These are phyloP conservation scores for Ridgeia piscesae DNA, from an alignment of 1,140 invertebrate species.

Conservation along the genomic window DNA sequence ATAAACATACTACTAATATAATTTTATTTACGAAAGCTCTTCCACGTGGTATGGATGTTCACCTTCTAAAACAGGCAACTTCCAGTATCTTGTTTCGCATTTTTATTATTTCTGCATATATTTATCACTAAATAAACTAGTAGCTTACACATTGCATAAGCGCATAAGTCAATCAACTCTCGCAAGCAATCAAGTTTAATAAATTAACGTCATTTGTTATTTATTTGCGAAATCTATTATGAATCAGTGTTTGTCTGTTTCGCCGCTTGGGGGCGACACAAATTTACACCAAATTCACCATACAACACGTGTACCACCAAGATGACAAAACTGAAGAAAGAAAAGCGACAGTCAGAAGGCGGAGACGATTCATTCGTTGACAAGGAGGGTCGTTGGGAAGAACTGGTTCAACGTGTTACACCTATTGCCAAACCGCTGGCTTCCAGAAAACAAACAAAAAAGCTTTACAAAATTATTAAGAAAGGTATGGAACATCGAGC, in stretches of 20 bases:
- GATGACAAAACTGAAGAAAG: slow-evolving; percentile 39
- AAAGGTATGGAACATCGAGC: slow-evolving; percentile 68
- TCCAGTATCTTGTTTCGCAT: background rate
- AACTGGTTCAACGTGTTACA: slow-evolving; percentile 64
- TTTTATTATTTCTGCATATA: background rate
- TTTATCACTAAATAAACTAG: background rate
- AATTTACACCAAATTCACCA: background rate
- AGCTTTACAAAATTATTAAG: slow-evolving; percentile 88
- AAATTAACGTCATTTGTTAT: background rate
- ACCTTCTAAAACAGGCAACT: background rate
- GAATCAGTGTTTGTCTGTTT: background rate
- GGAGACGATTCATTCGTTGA: slow-evolving; percentile 31
- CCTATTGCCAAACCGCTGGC: slow-evolving; percentile 88
- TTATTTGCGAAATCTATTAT: background rate
- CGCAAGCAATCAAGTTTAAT: background rate
- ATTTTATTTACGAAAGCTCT: background rate
- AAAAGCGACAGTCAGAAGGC: slow-evolving; percentile 44
- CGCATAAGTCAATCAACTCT: background rate
- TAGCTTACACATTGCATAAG: background rate
- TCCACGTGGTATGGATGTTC: background rate
- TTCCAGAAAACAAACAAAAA: slow-evolving; percentile 87
- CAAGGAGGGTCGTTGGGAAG: slow-evolving; percentile 41
- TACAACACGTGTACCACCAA: background rate
- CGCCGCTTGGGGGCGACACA: background rate
- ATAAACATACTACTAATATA: no score